These are phyloP conservation scores for Lepidocyrtinus sp. DNA, from an alignment of 2,888 invertebrate species.

Conservation along the genomic window DNA sequence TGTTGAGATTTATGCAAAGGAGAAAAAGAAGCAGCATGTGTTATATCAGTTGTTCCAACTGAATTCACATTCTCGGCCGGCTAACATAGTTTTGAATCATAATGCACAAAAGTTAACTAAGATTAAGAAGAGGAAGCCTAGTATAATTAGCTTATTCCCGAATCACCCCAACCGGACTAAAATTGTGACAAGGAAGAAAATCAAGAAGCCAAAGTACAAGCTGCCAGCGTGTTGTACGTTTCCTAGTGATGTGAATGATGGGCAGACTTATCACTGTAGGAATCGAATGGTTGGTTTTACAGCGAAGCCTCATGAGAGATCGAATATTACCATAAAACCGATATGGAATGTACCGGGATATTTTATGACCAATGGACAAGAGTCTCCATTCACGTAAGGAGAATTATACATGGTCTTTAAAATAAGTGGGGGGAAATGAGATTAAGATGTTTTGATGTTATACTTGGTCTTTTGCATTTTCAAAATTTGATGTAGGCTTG, in stretches of 20 bases:
- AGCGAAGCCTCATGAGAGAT: neutral
- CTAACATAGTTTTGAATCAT: conserved; percentile 41
- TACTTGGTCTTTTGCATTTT: no score
- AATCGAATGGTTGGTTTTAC: conserved; percentile 44
- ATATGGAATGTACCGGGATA: conserved; percentile 55
- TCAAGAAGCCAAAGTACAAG: conserved; percentile 29
- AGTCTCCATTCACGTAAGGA: conserved; percentile 43
- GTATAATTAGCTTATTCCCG: conserved; percentile 39
- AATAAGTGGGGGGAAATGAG: no score
- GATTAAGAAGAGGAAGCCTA: conserved; percentile 34
- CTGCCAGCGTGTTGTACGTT: conserved; percentile 57
- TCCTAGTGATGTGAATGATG: conserved; percentile 55
- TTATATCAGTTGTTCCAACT: conserved; percentile 47
- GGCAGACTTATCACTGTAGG: conserved; percentile 56
- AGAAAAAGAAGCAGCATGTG: conserved; percentile 27
- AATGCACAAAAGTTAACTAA: conserved; percentile 32
- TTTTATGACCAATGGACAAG: conserved; percentile 51
- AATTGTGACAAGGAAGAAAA: conserved; percentile 36
- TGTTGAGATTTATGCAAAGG: conserved; percentile 35
- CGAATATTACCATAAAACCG: conserved; percentile 33
- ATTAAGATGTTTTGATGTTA: no score
- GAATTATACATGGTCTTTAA: no score
- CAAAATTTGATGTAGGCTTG: conserved; percentile 37
- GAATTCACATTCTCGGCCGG: conserved; percentile 36
- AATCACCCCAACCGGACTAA: conserved; percentile 42